phyloP scores from a whole-genome alignment of 2,888 invertebrate species.

The Scaptomyza reducta region DNA sequence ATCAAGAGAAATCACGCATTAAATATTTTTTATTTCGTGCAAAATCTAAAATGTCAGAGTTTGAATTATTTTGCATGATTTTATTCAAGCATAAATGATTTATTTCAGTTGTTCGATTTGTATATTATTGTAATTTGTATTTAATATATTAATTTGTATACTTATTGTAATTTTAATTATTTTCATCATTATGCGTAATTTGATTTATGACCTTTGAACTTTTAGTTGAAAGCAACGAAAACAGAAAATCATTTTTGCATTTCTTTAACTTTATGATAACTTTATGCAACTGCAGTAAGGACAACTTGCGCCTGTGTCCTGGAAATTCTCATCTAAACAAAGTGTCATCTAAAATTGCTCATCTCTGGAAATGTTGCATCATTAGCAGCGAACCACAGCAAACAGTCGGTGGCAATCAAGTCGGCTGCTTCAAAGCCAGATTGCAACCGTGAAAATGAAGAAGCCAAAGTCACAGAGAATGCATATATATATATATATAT shows the following conservation, averaged over 20 bases:
- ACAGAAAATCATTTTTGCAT: not conserved
- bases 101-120: not conserved
- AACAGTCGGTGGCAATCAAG: slow-evolving; percentile 29
- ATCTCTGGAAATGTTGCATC: slow-evolving; percentile 31
- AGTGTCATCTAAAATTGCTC: slow-evolving; percentile 8
- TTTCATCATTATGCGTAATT: not conserved
- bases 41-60: not conserved
- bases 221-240: not conserved
- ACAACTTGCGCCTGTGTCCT: no score
- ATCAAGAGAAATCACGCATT: not conserved
- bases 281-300: not conserved
- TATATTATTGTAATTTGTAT: not conserved
- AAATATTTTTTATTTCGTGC: not conserved
- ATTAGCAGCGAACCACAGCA: slow-evolving; percentile 24
- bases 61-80: not conserved
- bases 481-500: not conserved
- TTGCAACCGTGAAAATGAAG: not conserved
- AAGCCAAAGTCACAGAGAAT: not conserved
- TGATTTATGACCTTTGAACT: not conserved
- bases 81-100: not conserved
- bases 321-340: not conserved
- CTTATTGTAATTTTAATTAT: not conserved
- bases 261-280: not conserved
- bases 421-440: slow-evolving; percentile 23
- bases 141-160: no score